Evolutionary conservation across 1,140 invertebrate genomes (phyloP).

Genomic region (Anoplolepis gracilipes): DNA sequence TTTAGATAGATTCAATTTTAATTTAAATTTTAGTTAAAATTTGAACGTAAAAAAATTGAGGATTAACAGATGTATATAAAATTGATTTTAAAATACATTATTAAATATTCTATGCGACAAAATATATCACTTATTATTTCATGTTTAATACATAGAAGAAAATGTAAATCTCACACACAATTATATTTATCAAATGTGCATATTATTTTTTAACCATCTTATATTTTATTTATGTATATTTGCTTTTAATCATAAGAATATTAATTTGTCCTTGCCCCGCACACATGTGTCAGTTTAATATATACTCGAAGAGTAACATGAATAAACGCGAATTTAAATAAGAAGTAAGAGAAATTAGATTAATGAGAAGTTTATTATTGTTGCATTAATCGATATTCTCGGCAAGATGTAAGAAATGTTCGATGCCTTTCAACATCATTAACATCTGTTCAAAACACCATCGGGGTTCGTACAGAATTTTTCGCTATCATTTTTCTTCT

Average conservation of each 20-base stretch:
- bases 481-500: background rate
- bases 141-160: background rate
- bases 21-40: background rate
- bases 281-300: background rate
- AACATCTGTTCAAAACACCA: background rate
- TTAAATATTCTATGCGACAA: background rate
- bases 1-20: too few relatives aligned
- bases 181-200: background rate
- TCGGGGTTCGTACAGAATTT: background rate
- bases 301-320: background rate
- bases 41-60: too few relatives aligned
- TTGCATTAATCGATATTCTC: background rate
- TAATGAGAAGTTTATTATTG: conserved; percentile 8
- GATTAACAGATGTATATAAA: background rate
- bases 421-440: background rate
- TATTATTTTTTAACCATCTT: background rate
- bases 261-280: background rate
- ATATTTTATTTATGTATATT: background rate
- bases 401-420: conserved; percentile 5
- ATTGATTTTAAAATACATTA: background rate
- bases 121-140: background rate
- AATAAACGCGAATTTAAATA: background rate
- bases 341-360: background rate
- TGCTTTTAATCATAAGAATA: conserved; percentile 14
- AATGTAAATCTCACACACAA: background rate